Evolutionary conservation across 2,888 invertebrate genomes (phyloP).

Genomic region (Alsophila aescularia): DNA sequence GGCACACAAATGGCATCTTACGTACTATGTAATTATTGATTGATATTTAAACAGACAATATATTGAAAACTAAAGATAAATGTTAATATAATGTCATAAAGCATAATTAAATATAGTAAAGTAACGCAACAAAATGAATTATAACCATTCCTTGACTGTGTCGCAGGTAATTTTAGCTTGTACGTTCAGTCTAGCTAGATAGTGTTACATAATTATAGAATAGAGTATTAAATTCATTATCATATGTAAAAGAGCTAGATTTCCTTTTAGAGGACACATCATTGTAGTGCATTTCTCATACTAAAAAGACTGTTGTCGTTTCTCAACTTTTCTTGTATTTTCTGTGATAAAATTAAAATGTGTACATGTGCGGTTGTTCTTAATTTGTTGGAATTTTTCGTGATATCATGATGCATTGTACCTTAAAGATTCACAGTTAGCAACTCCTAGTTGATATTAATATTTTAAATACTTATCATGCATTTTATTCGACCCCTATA

Average conservation of each 20-base stretch:
- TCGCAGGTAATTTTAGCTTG: not conserved
- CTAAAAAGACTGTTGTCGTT: slow-evolving; percentile 35
- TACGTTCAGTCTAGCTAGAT: slow-evolving; percentile 5
- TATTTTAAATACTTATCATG: too few species aligned
- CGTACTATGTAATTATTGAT: slow-evolving; percentile 10
- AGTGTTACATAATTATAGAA: slow-evolving; percentile 7
- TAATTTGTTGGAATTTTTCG: not conserved
- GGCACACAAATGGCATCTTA: slow-evolving; percentile 1
- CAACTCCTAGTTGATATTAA: too few species aligned
- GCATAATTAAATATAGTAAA: slow-evolving; percentile 46
- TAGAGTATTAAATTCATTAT: slow-evolving; percentile 12
- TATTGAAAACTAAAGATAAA: slow-evolving; percentile 44
- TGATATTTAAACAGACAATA: slow-evolving; percentile 55
- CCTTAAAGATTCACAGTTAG: too few species aligned
- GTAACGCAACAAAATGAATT: slow-evolving; percentile 57
- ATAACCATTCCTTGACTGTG: slow-evolving; percentile 18
- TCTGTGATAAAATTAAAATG: slow-evolving; percentile 56
- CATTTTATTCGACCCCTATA: too few species aligned
- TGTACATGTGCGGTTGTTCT: slow-evolving; percentile 7
- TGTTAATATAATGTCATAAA: slow-evolving; percentile 42
- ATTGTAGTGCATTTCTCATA: slow-evolving; percentile 21
- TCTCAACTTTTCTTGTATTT: slow-evolving; percentile 45
- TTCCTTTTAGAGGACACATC: slow-evolving; percentile 2
- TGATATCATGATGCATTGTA: too few species aligned
- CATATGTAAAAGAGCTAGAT: slow-evolving; percentile 8